Evolutionary conservation across 2,113 vertebrate genomes (phyloP).

Genomic region (Chinchilla lanigera): DNA sequence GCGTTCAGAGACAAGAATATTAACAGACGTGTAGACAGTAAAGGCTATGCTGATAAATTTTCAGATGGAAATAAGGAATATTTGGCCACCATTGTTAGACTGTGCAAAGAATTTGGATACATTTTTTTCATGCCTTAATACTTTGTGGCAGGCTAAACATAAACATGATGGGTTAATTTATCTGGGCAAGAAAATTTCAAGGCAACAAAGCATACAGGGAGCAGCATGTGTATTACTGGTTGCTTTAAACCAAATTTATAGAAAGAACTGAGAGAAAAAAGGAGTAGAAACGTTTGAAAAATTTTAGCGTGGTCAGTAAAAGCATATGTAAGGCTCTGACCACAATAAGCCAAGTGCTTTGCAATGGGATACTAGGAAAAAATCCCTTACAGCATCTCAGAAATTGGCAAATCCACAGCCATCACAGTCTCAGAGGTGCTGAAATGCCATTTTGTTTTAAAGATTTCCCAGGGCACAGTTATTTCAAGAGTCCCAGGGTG

Average conservation of each 20-base stretch:
- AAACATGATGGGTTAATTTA: background rate
- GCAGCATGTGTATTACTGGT: background rate
- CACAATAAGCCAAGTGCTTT: background rate
- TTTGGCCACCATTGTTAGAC: background rate
- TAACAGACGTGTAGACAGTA: background rate
- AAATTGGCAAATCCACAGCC: background rate
- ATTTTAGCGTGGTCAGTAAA: background rate
- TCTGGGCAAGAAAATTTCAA: background rate
- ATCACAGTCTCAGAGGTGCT: background rate
- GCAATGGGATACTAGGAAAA: background rate
- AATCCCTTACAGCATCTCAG: background rate
- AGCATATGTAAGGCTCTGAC: background rate
- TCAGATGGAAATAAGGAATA: background rate
- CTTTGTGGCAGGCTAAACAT: background rate
- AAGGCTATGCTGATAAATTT: background rate
- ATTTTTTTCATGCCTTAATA: background rate
- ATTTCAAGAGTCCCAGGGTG: background rate
- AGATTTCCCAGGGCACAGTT: background rate
- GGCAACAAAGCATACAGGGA: background rate
- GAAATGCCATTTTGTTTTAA: background rate
- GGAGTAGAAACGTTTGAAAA: background rate
- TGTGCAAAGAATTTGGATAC: background rate
- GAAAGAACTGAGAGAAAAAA: background rate
- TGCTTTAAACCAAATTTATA: background rate
- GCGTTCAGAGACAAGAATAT: background rate